phyloP scores from a whole-genome alignment of 2,797 vertebrate genomes.

The Enteromius afrohamiltoni region DNA sequence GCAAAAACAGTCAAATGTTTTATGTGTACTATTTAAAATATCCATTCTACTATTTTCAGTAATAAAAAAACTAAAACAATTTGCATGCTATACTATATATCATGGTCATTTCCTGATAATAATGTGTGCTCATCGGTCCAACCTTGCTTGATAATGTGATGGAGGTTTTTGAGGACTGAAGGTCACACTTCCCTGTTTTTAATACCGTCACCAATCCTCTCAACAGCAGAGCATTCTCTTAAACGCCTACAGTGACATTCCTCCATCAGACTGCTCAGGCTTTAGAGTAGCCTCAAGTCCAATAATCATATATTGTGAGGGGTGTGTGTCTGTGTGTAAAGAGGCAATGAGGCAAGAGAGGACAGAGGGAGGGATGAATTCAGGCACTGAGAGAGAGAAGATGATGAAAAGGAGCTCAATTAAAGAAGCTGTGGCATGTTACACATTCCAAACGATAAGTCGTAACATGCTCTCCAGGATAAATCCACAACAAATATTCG shows the following conservation, averaged over 20 bases:
- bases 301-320: conserved; percentile 26
- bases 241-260: conserved; percentile 40
- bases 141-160: conserved; percentile 41
- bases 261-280: conserved; percentile 31
- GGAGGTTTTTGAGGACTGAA: conserved; percentile 32
- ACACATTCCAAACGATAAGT: conserved; percentile 59
- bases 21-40: too few species aligned
- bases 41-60: background rate
- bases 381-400: conserved; percentile 19
- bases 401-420: conserved; percentile 45
- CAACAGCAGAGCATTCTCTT: conserved; percentile 33
- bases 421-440: conserved; percentile 56
- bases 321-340: conserved; percentile 26
- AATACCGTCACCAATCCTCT: conserved; percentile 1
- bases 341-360: conserved; percentile 41
- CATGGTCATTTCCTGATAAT: background rate
- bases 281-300: conserved; percentile 38
- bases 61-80: background rate
- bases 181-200: conserved; percentile 25
- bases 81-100: background rate
- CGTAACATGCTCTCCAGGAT: conserved; percentile 51
- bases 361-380: conserved; percentile 14
- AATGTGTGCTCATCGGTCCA: conserved; percentile 4
- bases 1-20: too few species aligned
- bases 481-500: conserved; percentile 56